A percentile compares a stretch with the other conserved stretches of the same genome.
phyloP scores from a whole-genome alignment of 2,888 invertebrate species.

The Lamellibrachia columna region DNA sequence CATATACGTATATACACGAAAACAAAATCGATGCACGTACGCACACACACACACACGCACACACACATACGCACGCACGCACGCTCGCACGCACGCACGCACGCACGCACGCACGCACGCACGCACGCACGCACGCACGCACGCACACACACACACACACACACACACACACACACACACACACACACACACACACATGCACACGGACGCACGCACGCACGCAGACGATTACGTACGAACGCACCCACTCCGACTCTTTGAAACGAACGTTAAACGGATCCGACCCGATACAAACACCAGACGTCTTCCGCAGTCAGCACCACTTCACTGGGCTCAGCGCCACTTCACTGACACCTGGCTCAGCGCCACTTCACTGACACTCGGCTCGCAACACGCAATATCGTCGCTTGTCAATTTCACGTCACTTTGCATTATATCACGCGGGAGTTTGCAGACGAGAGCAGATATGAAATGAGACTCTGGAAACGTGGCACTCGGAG shows the following conservation, averaged over 20 bases:
- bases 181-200: too few species aligned
- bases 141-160: too few species aligned
- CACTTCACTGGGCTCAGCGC: background rate
- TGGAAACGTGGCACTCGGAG: background rate
- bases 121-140: too few species aligned
- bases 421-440: background rate
- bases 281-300: background rate
- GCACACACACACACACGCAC: too few species aligned
- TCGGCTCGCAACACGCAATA: background rate
- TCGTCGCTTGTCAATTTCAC: constrained; percentile 1
- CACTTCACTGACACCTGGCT: background rate
- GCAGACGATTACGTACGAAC: too few species aligned
- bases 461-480: background rate
- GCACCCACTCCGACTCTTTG: background rate
- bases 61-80: too few species aligned
- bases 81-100: too few species aligned
- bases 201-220: too few species aligned
- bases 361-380: background rate
- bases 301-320: background rate
- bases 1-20: too few species aligned
- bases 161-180: too few species aligned
- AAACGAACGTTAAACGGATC: constrained; percentile 1
- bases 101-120: too few species aligned
- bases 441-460: background rate
- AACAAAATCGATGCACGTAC: too few species aligned